Conservation (phyloP, 2,797 vertebrate genomes). For the Oreochromis grahami region DNA sequence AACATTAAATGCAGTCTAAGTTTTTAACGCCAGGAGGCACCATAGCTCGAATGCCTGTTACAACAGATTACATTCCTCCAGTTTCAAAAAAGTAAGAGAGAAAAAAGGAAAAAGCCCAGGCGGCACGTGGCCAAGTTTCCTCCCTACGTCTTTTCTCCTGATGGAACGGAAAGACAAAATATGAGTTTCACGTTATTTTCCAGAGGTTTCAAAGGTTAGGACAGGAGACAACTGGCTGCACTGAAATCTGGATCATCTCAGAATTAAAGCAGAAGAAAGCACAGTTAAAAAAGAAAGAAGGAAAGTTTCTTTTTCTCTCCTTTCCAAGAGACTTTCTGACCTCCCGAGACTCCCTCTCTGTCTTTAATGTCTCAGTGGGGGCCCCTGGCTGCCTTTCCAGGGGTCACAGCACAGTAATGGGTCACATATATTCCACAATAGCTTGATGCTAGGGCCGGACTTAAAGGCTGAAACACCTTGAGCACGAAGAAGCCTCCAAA, state of each 20-base stretch:
- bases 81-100: slow-evolving; percentile 20
- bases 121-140: slow-evolving; percentile 64
- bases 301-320: background rate
- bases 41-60: background rate
- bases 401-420: background rate
- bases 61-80: slow-evolving; percentile 34
- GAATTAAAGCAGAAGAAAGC: background rate
- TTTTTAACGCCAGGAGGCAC: slow-evolving; percentile 31
- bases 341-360: background rate
- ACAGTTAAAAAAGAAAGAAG: background rate
- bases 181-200: slow-evolving; percentile 57
- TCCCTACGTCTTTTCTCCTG: slow-evolving; percentile 41
- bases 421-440: background rate
- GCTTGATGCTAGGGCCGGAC: background rate
- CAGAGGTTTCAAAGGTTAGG: slow-evolving; percentile 26
- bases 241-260: slow-evolving; percentile 19
- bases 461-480: background rate
- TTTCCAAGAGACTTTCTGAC: slow-evolving; percentile 11
- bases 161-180: slow-evolving; percentile 64
- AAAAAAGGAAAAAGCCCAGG: background rate
- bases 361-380: background rate
- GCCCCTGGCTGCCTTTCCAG: background rate
- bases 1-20: slow-evolving; percentile 6
- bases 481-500: background rate
- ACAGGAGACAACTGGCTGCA: slow-evolving; percentile 2